Evolutionary conservation across 2,113 vertebrate species (phyloP).

Genomic region (Channa maculata): DNA sequence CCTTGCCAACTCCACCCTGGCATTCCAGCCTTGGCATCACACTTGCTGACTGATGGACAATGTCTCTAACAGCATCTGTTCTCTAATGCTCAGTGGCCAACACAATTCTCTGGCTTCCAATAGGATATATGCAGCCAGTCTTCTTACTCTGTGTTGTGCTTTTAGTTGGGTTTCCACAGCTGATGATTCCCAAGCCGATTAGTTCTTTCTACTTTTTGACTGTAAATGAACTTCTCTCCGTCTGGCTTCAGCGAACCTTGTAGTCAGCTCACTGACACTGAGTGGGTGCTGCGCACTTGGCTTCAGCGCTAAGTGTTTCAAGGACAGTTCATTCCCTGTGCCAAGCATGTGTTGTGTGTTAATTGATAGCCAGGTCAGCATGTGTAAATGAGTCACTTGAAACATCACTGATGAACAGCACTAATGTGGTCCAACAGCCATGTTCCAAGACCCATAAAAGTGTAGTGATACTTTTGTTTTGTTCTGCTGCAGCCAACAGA

Average conservation of each 20-base stretch:
- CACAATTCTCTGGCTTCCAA: slow-evolving; percentile 55
- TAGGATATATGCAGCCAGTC: slow-evolving; percentile 32
- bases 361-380: slow-evolving; percentile 56
- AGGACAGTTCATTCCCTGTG: slow-evolving; percentile 45
- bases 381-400: slow-evolving; percentile 55
- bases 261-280: slow-evolving; percentile 40
- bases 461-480: slow-evolving; percentile 71
- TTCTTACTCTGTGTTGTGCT: slow-evolving; percentile 19
- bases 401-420: slow-evolving; percentile 15
- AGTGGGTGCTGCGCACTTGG: slow-evolving; percentile 50
- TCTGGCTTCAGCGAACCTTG: slow-evolving; percentile 26
- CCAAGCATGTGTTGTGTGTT: slow-evolving; percentile 46
- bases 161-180: slow-evolving; percentile 27
- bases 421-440: slow-evolving; percentile 20
- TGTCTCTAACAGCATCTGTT: slow-evolving; percentile 77
- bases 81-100: slow-evolving; percentile 59
- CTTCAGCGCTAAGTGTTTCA: slow-evolving; percentile 46
- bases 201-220: slow-evolving; percentile 35
- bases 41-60: slow-evolving; percentile 74
- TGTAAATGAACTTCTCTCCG: slow-evolving; percentile 18
- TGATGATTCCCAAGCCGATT: slow-evolving; percentile 50
- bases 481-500: slow-evolving; percentile 74
- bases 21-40: slow-evolving; percentile 61
- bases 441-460: slow-evolving; percentile 56
- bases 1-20: slow-evolving; percentile 53